These are phyloP conservation scores for Embiotoca jacksoni DNA, from an alignment of 2,113 vertebrate genomes.

Conservation along the genomic window DNA sequence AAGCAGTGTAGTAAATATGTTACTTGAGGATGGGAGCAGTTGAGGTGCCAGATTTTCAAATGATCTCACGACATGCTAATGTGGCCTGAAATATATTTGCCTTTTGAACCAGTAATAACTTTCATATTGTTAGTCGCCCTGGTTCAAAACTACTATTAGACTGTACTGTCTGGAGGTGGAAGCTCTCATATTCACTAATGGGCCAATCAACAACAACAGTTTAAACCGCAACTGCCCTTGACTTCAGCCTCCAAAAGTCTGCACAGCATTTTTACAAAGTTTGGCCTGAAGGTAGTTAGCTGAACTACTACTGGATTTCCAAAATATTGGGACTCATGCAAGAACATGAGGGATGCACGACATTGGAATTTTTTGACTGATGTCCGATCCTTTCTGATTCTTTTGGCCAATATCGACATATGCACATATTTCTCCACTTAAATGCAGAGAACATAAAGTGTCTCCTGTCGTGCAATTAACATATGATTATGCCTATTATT, in stretches of 20 bases:
- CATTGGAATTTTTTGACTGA: no score
- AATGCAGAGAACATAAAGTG: no score
- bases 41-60: conserved; percentile 29
- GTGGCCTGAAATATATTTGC: conserved; percentile 35
- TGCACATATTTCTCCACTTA: no score
- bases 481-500: no score
- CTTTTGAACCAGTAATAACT: conserved; percentile 12
- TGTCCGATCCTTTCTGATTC: no score
- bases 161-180: background rate
- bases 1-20: background rate
- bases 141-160: conserved; percentile 9
- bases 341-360: no score
- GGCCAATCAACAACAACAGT: background rate
- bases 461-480: no score
- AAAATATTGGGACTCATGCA: no score
- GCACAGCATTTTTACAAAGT: no score
- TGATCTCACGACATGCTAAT: conserved; percentile 28
- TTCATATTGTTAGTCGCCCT: conserved; percentile 1
- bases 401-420: no score
- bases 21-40: conserved; percentile 1
- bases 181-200: background rate
- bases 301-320: no score
- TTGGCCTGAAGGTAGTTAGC: no score
- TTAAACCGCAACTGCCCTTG: background rate
- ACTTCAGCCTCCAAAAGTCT: background rate